Evolutionary conservation across 1,140 invertebrate genomes (phyloP).

Genomic region (Nephila pilipes): DNA sequence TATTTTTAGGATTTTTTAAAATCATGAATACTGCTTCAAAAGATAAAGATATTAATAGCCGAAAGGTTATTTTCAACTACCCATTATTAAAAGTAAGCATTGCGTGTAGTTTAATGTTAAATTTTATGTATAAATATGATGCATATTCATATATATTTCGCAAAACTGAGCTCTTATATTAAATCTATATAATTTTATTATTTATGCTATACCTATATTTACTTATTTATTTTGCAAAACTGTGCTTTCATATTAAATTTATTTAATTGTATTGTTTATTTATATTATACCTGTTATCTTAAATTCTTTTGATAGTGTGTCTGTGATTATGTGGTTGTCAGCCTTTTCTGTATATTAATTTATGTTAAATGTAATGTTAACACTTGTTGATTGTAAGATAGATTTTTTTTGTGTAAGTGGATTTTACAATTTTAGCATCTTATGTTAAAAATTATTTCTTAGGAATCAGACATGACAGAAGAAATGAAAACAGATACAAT

Average conservation of each 20-base stretch:
- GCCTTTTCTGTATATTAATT: no score
- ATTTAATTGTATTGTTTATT: background rate
- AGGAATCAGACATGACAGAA: conserved; percentile 73
- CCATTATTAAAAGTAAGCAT: conserved; percentile 62
- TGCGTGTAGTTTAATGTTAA: no score
- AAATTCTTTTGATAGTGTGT: background rate
- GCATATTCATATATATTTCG: no score
- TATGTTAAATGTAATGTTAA: no score
- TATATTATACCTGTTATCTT: background rate
- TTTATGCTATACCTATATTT: no score
- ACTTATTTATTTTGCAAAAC: background rate
- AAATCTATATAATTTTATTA: no score
- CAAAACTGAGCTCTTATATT: no score
- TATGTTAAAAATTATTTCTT: background rate
- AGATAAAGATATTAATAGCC: conserved; percentile 42
- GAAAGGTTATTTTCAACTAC: conserved; percentile 60
- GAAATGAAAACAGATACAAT: conserved; percentile 76
- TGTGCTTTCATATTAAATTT: no score
- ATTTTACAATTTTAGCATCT: background rate
- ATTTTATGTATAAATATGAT: no score
- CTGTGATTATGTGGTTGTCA: no score
- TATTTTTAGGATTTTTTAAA: background rate
- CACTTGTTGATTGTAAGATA: no score
- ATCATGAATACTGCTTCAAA: conserved; percentile 10
- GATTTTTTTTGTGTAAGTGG: background rate